phyloP scores from a whole-genome alignment of 2,113 vertebrate genomes.

The human region GRCh38 chr6:68424001-68424500 shows the following conservation, averaged over 20 bases:
- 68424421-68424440: neutral
- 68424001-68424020: neutral
- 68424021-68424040: neutral
- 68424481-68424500: neutral
- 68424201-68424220: neutral
- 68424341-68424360: neutral
- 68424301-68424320: neutral
- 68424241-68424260: too few relatives aligned
- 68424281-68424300: neutral
- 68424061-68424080: neutral
- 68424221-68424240: neutral
- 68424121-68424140: neutral
- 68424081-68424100: rapidly evolving
- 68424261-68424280: neutral
- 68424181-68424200: neutral
- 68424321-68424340: neutral
- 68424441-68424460: neutral
- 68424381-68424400: neutral
- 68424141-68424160: neutral
- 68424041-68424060: neutral
- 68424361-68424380: neutral
- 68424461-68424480: neutral
- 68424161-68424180: neutral
- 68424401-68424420: neutral
- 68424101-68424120: neutral